Percentiles rank a stretch among this genome's conserved stretches.
These are phyloP conservation scores for Automeris io DNA, from an alignment of 2,888 invertebrate genomes.

Conservation along the genomic window DNA sequence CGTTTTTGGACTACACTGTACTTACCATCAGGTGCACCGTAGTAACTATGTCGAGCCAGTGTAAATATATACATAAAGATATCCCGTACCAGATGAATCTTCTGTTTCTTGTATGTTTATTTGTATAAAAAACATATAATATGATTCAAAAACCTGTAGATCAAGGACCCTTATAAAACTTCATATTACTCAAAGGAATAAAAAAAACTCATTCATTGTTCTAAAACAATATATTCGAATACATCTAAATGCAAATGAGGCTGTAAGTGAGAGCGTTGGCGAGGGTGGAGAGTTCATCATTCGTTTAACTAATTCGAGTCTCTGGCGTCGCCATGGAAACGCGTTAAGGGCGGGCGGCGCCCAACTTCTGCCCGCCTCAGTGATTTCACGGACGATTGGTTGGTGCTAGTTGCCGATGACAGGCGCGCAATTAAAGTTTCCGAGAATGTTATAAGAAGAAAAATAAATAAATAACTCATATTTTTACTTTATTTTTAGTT, in stretches of 20 bases:
- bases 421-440: conserved; percentile 51
- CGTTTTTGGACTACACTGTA: no score
- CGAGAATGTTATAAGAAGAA: conserved; percentile 20
- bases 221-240: neutral
- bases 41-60: no score
- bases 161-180: no score
- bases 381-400: conserved; percentile 59
- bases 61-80: no score
- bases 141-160: no score
- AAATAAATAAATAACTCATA: no score
- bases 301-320: conserved; percentile 63
- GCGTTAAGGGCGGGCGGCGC: conserved; percentile 39
- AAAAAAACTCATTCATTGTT: neutral
- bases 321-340: conserved; percentile 51
- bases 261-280: conserved; percentile 27
- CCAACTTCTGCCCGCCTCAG: conserved; percentile 43
- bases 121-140: no score
- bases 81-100: no score
- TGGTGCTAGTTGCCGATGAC: conserved; percentile 45
- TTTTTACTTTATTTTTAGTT: no score
- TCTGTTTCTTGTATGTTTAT: no score
- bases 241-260: conserved; percentile 15
- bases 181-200: no score
- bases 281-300: conserved; percentile 54
- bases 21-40: no score